phyloP scores from a whole-genome alignment of 2,113 vertebrate genomes.

The Typhlomys cinereus region DNA sequence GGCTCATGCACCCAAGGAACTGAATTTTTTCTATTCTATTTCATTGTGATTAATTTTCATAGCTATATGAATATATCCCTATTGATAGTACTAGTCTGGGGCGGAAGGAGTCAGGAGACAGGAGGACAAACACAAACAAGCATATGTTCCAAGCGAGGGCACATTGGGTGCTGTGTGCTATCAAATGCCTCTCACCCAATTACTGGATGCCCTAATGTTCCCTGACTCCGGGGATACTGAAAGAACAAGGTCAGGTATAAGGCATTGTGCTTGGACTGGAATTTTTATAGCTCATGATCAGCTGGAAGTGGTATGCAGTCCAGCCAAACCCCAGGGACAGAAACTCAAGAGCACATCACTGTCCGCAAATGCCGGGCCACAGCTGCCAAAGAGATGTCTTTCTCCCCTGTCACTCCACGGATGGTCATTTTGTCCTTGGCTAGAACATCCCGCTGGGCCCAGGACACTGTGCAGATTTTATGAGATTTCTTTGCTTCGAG shows the following conservation, averaged over 20 bases:
- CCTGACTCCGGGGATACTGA: conserved; percentile 20
- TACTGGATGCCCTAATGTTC: conserved; percentile 27
- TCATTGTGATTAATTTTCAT: not conserved
- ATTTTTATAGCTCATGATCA: conserved; percentile 59
- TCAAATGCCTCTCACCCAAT: conserved; percentile 37
- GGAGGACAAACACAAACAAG: not conserved
- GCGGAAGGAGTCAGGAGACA: not conserved
- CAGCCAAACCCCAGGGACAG: not conserved
- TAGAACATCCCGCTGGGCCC: not conserved
- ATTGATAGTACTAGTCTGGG: not conserved
- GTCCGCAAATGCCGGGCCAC: not conserved
- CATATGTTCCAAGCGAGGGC: fast-evolving
- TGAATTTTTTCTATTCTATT: not conserved
- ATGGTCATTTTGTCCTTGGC: conserved; percentile 60
- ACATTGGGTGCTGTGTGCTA: not conserved
- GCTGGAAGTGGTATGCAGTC: not conserved
- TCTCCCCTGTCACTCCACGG: not conserved
- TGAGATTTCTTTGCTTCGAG: not conserved
- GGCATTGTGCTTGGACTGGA: conserved; percentile 56
- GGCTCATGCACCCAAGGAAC: not conserved
- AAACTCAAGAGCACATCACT: not conserved
- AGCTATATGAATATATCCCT: not conserved
- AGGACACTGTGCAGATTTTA: not conserved
- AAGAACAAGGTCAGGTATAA: conserved; percentile 60
- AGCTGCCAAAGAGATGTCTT: not conserved